These are phyloP conservation scores for Drosophila sp. DNA, from an alignment of 1,140 invertebrate species.

Conservation along the genomic window DNA sequence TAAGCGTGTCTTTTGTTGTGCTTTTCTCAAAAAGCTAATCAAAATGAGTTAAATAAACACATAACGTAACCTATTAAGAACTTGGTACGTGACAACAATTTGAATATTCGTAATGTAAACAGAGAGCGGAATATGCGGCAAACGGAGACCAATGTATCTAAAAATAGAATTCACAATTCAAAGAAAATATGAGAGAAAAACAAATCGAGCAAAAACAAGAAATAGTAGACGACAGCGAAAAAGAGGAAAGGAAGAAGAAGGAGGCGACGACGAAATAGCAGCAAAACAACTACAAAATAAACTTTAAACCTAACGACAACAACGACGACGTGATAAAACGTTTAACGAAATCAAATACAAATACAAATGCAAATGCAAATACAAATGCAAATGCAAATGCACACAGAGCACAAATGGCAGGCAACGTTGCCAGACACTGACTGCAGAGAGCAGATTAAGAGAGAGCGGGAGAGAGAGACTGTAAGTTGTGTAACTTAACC, in stretches of 20 bases:
- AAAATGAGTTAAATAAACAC: conserved; percentile 83
- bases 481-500: conserved; percentile 69
- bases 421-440: conserved; percentile 11
- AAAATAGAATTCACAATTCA: conserved; percentile 76
- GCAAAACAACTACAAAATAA: conserved; percentile 43
- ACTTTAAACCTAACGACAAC: conserved; percentile 39
- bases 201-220: conserved; percentile 55
- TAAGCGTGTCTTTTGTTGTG: conserved; percentile 57
- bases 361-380: conserved; percentile 42
- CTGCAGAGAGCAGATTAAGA: conserved; percentile 21
- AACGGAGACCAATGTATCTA: conserved; percentile 44
- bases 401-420: conserved; percentile 42
- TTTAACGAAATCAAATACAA: conserved; percentile 68
- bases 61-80: conserved; percentile 84
- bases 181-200: conserved; percentile 74
- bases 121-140: conserved; percentile 59
- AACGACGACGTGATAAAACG: conserved; percentile 74
- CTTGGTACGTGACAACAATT: conserved; percentile 83
- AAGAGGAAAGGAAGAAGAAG: conserved; percentile 25
- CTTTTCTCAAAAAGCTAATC: conserved; percentile 75
- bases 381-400: conserved; percentile 33
- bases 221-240: conserved; percentile 8
- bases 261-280: conserved; percentile 29
- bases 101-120: conserved; percentile 83
- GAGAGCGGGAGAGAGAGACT: conserved; percentile 18